Evolutionary conservation across 2,888 invertebrate species (phyloP).

Genomic region (Eledone cirrhosa): DNA sequence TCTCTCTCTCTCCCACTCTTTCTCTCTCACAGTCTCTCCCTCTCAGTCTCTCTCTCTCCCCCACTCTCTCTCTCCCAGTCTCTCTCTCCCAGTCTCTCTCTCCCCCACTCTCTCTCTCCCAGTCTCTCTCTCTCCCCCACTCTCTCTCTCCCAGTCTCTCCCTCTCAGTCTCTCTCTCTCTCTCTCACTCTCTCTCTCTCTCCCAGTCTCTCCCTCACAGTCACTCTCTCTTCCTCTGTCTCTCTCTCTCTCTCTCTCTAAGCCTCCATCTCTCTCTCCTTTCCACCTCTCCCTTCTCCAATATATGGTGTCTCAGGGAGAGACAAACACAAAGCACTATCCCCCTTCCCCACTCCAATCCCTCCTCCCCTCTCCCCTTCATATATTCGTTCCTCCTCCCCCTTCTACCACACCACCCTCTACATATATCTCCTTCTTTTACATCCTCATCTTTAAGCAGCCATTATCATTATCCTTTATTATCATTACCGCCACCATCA

Average conservation of each 20-base stretch:
- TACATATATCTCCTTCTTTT: not conserved
- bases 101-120: not conserved
- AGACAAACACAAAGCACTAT: too few relatives aligned
- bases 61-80: not conserved
- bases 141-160: not conserved
- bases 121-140: not conserved
- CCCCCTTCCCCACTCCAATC: not conserved
- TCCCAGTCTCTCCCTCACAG: not conserved
- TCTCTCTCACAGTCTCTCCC: not conserved
- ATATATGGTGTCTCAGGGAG: too few relatives aligned
- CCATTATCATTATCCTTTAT: not conserved
- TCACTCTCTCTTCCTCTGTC: constrained; percentile 33
- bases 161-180: not conserved
- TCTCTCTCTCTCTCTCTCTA: not conserved
- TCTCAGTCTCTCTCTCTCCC: not conserved
- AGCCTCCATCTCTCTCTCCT: not conserved
- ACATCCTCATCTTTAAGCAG: constrained; percentile 4
- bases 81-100: not conserved
- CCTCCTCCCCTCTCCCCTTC: not conserved
- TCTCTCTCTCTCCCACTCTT: not conserved
- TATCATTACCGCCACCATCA: too few relatives aligned
- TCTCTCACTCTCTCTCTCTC: not conserved
- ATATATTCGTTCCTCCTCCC: not conserved
- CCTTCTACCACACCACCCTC: not conserved
- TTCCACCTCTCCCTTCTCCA: too few relatives aligned